These are phyloP conservation scores for Muscicapa adusta DNA, from an alignment of 2,113 vertebrate genomes.

Conservation along the genomic window DNA sequence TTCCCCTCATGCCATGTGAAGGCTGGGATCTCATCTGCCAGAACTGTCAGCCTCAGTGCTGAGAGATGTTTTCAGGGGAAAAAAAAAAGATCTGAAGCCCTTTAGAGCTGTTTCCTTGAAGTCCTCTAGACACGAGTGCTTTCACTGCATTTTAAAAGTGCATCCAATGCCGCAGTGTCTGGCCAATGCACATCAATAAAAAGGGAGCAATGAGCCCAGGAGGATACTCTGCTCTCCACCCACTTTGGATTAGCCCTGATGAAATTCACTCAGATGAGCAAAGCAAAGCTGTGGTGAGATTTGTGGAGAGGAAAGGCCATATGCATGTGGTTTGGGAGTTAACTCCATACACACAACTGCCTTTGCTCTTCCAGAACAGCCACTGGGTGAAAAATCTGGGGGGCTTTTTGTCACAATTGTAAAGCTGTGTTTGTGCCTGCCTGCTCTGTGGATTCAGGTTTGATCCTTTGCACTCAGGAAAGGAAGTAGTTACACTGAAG, in stretches of 20 bases:
- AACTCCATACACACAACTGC: not conserved
- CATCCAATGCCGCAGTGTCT: not conserved
- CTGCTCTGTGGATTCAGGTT: not conserved
- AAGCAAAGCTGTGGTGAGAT: not conserved
- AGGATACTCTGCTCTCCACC: not conserved
- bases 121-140: not conserved
- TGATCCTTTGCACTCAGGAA: not conserved
- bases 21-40: constrained; percentile 34
- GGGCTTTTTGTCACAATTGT: not conserved
- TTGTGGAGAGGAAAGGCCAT: not conserved
- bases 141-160: constrained; percentile 5
- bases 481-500: not conserved
- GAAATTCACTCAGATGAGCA: not conserved
- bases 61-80: not conserved
- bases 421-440: not conserved
- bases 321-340: not conserved
- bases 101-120: not conserved
- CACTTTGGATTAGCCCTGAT: not conserved
- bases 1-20: constrained; percentile 32
- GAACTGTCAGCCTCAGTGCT: not conserved
- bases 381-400: not conserved
- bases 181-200: not conserved
- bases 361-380: not conserved
- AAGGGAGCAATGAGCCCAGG: not conserved
- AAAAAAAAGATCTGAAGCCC: not conserved